Base-by-base conservation (phyloP, 2,888 invertebrate genomes). In the Volucella bombylans region DNA sequence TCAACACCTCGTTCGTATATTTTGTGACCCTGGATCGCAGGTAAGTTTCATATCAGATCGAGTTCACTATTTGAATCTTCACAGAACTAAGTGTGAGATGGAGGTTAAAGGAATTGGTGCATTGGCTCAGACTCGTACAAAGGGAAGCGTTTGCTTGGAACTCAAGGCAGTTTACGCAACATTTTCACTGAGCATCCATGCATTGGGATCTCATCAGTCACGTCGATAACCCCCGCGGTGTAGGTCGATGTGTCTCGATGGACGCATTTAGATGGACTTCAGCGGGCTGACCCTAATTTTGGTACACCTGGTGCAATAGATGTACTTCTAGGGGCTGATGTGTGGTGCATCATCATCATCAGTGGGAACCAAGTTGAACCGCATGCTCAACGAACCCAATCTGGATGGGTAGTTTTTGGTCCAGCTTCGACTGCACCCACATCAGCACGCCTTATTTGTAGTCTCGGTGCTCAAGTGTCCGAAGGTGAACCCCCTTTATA, bases 101-200 rank as follows among this genome's bases (percentile, higher is more conserved):
- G 23, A 8, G 0, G 74, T 81, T 4, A 78, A 86, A 68, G 79
- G 78, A 2, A 78, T 86, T n/a, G 81, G 85, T 0, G 61, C 55
- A 1, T 2, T 49, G 3, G 15, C 43, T 11, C 38, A 67, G 2
- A 67, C 76, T 39, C 31, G 49, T 1, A 57, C 78, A 4, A 76
- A 45, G 23, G 67, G 78, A n/a, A 77, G 47, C n/a, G 78, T 71
- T 4, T 14, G 14, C 59, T 50, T 81, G 23, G 50, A 1, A 38
- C 52, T 77, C 9, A 49, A 12, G 11, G 64, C 57, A 11, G 49
- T 8, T 8, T 12, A 15, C 14, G 43, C 64, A 2, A 12, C 23
- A 0, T 57, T 62, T 43, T 11, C 23, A 38, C 6, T 64, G 15
- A 18, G n/a, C 10, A 49, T 64, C 18, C 11, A 62, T 23, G 73